A percentile compares a stretch with the other conserved stretches of the same genome.
Evolutionary conservation across 2,113 vertebrate genomes (phyloP).

Genomic region (Emydura subglobosa): DNA sequence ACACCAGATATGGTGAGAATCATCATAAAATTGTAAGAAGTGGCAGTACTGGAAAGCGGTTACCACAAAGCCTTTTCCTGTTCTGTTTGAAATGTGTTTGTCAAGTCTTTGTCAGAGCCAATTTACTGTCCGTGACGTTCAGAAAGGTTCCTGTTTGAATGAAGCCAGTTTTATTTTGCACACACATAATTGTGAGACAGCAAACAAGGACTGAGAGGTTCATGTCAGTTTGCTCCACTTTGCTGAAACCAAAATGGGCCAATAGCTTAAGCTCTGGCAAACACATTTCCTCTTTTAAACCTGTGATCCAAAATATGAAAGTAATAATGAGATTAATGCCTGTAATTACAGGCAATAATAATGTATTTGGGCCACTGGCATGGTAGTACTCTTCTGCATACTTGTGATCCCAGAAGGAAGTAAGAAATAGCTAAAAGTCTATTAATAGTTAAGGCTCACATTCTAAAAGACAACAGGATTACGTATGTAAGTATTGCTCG

Average conservation of each 20-base stretch:
- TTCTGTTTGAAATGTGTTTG: neutral
- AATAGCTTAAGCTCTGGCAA: too few relatives aligned
- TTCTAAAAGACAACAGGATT: too few relatives aligned
- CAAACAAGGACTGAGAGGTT: neutral
- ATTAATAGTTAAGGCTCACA: too few relatives aligned
- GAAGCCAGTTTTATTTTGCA: neutral
- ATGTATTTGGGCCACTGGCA: too few relatives aligned
- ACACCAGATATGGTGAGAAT: neutral
- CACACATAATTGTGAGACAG: neutral
- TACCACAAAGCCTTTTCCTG: neutral
- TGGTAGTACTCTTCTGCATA: too few relatives aligned
- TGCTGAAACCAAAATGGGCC: neutral
- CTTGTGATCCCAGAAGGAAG: too few relatives aligned
- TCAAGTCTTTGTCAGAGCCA: neutral
- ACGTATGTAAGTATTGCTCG: too few relatives aligned
- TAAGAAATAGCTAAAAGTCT: too few relatives aligned
- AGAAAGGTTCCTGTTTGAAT: neutral
- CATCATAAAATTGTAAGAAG: accelerated
- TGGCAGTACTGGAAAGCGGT: neutral
- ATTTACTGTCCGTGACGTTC: neutral
- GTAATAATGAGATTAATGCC: too few relatives aligned
- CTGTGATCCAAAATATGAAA: too few relatives aligned
- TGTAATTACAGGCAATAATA: too few relatives aligned
- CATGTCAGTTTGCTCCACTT: neutral
- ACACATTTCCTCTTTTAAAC: too few relatives aligned